phyloP scores from a whole-genome alignment of 1,140 invertebrate species.

The Chrysomallon squamiferum region DNA sequence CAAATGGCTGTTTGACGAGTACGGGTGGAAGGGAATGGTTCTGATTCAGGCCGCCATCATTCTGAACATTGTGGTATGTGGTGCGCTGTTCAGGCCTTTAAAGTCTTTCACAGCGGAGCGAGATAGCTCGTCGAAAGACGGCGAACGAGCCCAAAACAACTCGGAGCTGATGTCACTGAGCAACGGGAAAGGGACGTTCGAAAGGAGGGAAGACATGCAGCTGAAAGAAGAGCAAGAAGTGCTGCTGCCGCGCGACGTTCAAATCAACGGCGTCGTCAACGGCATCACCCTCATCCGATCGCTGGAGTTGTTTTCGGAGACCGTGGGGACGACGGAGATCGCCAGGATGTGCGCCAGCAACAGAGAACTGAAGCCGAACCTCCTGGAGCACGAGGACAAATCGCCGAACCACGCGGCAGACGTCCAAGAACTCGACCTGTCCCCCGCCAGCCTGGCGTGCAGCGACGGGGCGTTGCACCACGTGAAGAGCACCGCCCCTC shows the following conservation, averaged over 20 bases:
- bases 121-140: neutral
- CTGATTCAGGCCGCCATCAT: constrained; percentile 81
- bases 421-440: neutral
- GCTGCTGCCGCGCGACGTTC: no score
- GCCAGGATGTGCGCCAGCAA: neutral
- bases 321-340: neutral
- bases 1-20: constrained; percentile 48
- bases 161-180: neutral
- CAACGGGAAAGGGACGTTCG: neutral
- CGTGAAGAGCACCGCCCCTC: neutral
- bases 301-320: no score
- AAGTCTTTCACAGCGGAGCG: neutral
- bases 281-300: no score
- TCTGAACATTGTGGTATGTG: constrained; percentile 78
- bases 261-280: no score
- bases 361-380: neutral
- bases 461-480: constrained; percentile 36
- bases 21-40: constrained; percentile 68
- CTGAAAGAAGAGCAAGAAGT: no score
- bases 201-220: no score
- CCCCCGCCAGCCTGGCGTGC: constrained; percentile 17
- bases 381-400: neutral
- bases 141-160: neutral
- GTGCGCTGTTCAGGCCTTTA: constrained; percentile 80
- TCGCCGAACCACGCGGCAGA: neutral